Base-by-base conservation (phyloP, 2,797 vertebrate species). In the Brachymystax lenok region DNA sequence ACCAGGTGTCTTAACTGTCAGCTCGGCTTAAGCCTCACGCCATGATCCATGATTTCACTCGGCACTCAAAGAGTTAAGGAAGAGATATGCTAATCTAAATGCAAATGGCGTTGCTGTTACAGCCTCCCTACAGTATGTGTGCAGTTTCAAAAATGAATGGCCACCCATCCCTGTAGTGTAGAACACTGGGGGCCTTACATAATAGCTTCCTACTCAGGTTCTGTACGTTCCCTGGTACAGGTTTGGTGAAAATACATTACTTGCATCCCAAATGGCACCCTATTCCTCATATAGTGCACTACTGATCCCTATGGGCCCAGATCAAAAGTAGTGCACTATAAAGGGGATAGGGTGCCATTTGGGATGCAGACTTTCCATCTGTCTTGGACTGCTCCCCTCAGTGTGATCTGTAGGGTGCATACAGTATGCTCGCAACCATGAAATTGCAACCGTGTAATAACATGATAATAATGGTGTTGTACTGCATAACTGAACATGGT, bases 371-470 rank as follows among this genome's bases (percentile, higher is more conserved):
- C 0, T 69, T 21, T 69, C 28, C 71, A 30, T 72, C 71, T 33
- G 71, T 54, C 17, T 30, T 3, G 3, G 7, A n/a, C 28, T 30
- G 27, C 52, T 59, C 8, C 80, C 0, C 50, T 40, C 27, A n/a
- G 14, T 77, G 52, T 59, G 50, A 46, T 24, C 21, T 63, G 59
- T 63, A 24, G 12, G 59, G 21, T 63, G 24, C 7, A 24, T 63
- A 13, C 67, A 14, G 30, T n/a, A 78, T 82, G 61, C 27, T 69
- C 33, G 24, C 80, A 73, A 75, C 82, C 73, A 33, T 68, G 76
- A 83, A 82, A 85, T 77, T 30, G 80, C 67, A 24, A 4, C 28
- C 40, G 30, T 72, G 71, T 79, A 81, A 73, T 84, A 83, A 73
- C 50, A 27, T 61, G n/a, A 19, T 78, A 84, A 87, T 80, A 74